Evolutionary conservation across 2,888 invertebrate genomes (phyloP).

Genomic region (Marronus borbonicus): DNA sequence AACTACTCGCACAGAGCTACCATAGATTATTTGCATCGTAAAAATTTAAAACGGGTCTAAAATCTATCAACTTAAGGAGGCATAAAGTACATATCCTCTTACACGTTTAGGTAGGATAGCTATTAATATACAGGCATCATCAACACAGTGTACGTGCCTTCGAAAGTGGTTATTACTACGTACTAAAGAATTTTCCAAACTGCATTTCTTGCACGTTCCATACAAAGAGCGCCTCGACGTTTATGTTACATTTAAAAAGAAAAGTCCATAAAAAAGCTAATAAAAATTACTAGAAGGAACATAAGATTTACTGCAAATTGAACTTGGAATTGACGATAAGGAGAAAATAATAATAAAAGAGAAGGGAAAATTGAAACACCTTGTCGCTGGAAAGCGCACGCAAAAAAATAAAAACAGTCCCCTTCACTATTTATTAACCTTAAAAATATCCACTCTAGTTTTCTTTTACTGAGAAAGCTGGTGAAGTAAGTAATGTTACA

Average conservation of each 20-base stretch:
- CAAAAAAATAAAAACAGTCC: neutral
- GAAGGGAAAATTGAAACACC: constrained; percentile 34
- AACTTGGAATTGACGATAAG: constrained; percentile 51
- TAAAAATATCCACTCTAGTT: neutral
- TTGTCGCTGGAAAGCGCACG: constrained; percentile 2
- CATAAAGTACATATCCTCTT: too few relatives aligned
- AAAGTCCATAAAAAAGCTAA: constrained; percentile 44
- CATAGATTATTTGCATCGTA: too few relatives aligned
- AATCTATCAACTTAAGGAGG: too few relatives aligned
- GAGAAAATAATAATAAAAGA: constrained; percentile 47
- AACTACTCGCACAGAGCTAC: too few relatives aligned
- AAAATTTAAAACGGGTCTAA: too few relatives aligned
- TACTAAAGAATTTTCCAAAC: constrained; percentile 15
- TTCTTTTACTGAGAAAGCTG: too few relatives aligned
- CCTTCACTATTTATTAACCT: neutral
- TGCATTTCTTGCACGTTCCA: constrained; percentile 12
- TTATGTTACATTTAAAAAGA: constrained; percentile 41
- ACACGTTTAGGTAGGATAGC: too few relatives aligned
- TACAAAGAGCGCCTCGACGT: constrained; percentile 36
- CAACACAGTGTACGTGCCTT: too few relatives aligned
- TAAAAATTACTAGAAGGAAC: constrained; percentile 47
- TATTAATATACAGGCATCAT: too few relatives aligned
- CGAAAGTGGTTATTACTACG: constrained; percentile 4
- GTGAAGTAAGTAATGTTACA: too few relatives aligned
- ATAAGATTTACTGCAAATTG: constrained; percentile 52